Evolutionary conservation across 2,888 invertebrate species (phyloP), one percentile per base, ranked within the genome.

Genomic region (Perithous albicinctus): DNA sequence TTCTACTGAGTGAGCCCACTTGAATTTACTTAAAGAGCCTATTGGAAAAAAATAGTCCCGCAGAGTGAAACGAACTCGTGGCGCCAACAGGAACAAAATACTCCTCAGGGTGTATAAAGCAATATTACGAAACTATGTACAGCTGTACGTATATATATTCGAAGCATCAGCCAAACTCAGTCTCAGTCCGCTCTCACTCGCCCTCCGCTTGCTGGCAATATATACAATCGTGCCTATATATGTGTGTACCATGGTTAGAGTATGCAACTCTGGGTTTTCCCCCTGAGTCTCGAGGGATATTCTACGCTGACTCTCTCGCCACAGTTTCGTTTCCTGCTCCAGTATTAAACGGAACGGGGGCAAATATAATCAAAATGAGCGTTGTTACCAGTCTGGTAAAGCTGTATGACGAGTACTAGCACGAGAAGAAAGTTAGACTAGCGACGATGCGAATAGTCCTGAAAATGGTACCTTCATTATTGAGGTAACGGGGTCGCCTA

Each of bases 11-110:
- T 78, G 70, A 73, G 64, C 75, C n/a, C 77, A 82, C 82, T 84
- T 87, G 87, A 89, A 90, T 90, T 59, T 88, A 88, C 86, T 89
- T 88, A 86, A 88, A 88, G 86, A 85, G 85, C 84, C 86, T 87
- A 89, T 89, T 86, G 87, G 85, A 88, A 88, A 88, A n/a, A 54
- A 88, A 86, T 83, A 80, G 84, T 86, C 85, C 86, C 80, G n/a
- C n/a, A 86, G 86, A 87, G 85, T 83, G 86, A 85, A 89, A 88
- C 85, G 85, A 87, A 86, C 83, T n/a, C n/a, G n/a, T 41, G 82
- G 86, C 3, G 32, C 85, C 86, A 87, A 84, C 29, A 35, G n/a
- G 69, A 84, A 72, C 84, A 85, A 89, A 89, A 89, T 77, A 87
- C 87, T 85, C 87, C 87, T 87, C 70, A 77, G 87, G 87, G 87